Conservation (phyloP, 2,113 vertebrate species). For the Platanista minor region DNA sequence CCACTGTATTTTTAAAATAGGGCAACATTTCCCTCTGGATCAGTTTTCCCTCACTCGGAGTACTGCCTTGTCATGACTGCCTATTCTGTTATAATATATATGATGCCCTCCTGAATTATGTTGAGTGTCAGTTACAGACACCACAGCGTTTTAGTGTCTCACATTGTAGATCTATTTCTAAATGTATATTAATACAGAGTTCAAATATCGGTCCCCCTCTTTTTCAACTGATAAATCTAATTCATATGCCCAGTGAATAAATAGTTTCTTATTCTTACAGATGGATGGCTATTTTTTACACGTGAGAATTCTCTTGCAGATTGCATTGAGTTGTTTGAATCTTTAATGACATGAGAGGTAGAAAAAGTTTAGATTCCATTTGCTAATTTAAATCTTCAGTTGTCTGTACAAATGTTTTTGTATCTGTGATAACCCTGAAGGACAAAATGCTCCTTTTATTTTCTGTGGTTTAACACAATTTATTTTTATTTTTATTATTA, state of each 20-base stretch:
- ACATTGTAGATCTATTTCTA: not conserved
- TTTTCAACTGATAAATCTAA: not conserved
- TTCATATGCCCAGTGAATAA: not conserved
- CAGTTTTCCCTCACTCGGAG: not conserved
- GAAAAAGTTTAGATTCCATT: constrained; percentile 34
- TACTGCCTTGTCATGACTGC: not conserved
- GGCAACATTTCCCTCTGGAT: not conserved
- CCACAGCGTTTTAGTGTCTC: not conserved
- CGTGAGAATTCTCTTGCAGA: not conserved
- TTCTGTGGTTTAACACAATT: not conserved
- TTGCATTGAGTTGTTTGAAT: constrained; percentile 31
- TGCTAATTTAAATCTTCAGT: constrained; percentile 32
- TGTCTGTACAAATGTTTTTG: not conserved
- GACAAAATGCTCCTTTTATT: not conserved
- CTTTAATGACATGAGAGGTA: constrained; percentile 10
- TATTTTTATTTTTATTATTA: not conserved
- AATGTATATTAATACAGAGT: not conserved
- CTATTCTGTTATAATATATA: not conserved
- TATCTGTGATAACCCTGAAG: not conserved
- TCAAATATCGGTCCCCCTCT: not conserved
- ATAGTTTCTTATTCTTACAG: not conserved
- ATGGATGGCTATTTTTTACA: not conserved
- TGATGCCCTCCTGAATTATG: not conserved
- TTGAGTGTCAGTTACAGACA: not conserved
- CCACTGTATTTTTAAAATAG: not conserved